Evolutionary conservation across 2,888 invertebrate species (phyloP).

Genomic region (Rhamphomyia laevipes): DNA sequence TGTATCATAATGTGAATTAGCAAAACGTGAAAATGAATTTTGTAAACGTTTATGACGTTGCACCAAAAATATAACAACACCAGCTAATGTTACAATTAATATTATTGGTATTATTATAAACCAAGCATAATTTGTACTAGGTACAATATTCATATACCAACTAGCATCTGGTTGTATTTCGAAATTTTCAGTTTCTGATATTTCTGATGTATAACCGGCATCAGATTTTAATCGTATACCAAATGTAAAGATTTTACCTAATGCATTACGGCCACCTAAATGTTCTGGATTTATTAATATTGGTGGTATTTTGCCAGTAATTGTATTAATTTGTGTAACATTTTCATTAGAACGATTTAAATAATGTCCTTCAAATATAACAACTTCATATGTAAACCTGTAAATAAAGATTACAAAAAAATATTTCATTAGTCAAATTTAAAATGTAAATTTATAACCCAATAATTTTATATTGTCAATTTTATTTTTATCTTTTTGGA

Average conservation of each 20-base stretch:
- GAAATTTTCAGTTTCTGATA: constrained; percentile 20
- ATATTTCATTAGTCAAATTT: not conserved
- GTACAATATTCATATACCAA: constrained; percentile 15
- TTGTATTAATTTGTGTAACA: constrained; percentile 32
- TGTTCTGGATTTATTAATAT: constrained; percentile 17
- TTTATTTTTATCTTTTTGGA: too few relatives aligned
- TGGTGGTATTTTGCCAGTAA: constrained; percentile 42
- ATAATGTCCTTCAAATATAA: constrained; percentile 46
- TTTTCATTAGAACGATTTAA: constrained; percentile 40
- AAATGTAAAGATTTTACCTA: constrained; percentile 45
- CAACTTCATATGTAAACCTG: constrained; percentile 50
- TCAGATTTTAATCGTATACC: constrained; percentile 49
- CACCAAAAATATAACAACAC: constrained; percentile 48
- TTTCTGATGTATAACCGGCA: constrained; percentile 23
- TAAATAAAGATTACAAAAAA: constrained; percentile 16
- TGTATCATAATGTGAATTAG: constrained; percentile 75
- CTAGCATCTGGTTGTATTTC: constrained; percentile 17
- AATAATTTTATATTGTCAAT: too few relatives aligned
- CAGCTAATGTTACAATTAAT: constrained; percentile 41
- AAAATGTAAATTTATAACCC: not conserved
- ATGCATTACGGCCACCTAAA: constrained; percentile 41
- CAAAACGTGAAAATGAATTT: constrained; percentile 67
- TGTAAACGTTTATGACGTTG: constrained; percentile 61
- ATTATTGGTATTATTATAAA: constrained; percentile 47
- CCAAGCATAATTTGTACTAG: constrained; percentile 22